phyloP scores from a whole-genome alignment of 2,888 invertebrate genomes.

The Drosophila tripunctata region DNA sequence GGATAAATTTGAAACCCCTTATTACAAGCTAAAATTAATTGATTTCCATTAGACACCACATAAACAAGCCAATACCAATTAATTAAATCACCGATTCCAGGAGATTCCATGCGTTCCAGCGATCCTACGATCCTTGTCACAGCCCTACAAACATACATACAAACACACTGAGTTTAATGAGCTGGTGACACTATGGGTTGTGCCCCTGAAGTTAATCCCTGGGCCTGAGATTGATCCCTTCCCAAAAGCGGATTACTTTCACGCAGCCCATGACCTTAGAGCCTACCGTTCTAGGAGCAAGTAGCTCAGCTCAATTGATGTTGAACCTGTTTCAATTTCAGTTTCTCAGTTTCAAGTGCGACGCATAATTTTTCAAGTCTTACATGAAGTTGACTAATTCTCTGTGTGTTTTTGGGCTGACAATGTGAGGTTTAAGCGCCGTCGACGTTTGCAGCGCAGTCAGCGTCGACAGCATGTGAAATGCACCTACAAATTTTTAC shows the following conservation, averaged over 20 bases:
- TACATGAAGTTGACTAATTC: constrained; percentile 81
- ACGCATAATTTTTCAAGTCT: constrained; percentile 53
- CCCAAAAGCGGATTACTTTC: constrained; percentile 70
- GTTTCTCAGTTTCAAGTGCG: constrained; percentile 47
- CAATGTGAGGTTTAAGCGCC: constrained; percentile 20
- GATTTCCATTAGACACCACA: constrained; percentile 43
- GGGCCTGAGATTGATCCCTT: constrained; percentile 30
- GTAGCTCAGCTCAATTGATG: constrained; percentile 37
- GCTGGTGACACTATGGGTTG: constrained; percentile 69
- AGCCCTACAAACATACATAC: constrained; percentile 18
- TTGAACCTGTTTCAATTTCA: constrained; percentile 63
- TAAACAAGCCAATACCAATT: constrained; percentile 55
- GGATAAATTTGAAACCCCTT: not conserved
- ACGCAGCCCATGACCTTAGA: constrained; percentile 46
- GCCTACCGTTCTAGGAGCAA: constrained; percentile 54
- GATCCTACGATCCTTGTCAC: constrained; percentile 35
- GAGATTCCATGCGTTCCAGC: constrained; percentile 7
- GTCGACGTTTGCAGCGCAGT: constrained; percentile 34
- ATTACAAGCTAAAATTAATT: constrained; percentile 29
- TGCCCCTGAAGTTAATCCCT: constrained; percentile 28
- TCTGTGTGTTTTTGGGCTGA: constrained; percentile 43
- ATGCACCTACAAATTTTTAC: constrained; percentile 78
- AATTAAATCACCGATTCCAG: constrained; percentile 38
- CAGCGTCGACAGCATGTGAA: constrained; percentile 34
- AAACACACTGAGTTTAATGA: constrained; percentile 45